Evolutionary conservation across 2,888 invertebrate genomes (phyloP).

Genomic region (Punctoribates punctum): DNA sequence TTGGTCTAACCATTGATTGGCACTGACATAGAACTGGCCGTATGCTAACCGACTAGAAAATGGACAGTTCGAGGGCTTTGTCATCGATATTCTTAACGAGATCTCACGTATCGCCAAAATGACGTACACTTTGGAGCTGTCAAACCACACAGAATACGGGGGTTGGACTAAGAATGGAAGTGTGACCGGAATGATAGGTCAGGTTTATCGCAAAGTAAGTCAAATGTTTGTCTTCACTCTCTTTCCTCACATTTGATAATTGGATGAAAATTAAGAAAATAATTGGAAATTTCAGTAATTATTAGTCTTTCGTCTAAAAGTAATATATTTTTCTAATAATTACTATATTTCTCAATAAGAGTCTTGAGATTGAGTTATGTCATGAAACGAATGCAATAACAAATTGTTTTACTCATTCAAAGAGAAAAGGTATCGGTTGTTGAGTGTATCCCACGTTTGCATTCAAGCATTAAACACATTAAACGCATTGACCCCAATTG

Average conservation of each 20-base stretch:
- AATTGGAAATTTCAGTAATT: too few species aligned
- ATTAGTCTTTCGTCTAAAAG: too few species aligned
- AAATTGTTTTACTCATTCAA: neutral
- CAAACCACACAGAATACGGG: conserved; percentile 35
- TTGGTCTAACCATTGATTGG: neutral
- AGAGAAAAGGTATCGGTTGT: neutral
- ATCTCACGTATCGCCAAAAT: conserved; percentile 31
- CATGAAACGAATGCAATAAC: neutral
- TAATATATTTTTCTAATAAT: too few species aligned
- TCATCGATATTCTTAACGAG: conserved; percentile 39
- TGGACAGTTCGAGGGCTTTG: conserved; percentile 42
- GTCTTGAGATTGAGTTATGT: neutral
- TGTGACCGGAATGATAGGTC: conserved; percentile 40
- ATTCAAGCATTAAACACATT: neutral
- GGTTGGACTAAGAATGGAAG: conserved; percentile 40
- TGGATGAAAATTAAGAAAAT: too few species aligned
- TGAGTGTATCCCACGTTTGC: neutral
- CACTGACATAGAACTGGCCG: conserved; percentile 15
- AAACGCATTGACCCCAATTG: conserved; percentile 6
- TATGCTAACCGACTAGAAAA: conserved; percentile 33
- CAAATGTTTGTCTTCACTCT: too few species aligned
- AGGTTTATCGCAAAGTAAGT: conserved; percentile 32
- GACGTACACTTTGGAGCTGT: conserved; percentile 33
- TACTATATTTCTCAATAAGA: too few species aligned
- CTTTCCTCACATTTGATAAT: too few species aligned